Conservation (phyloP, 2,113 vertebrate species). For the Erinaceus europaeus region DNA sequence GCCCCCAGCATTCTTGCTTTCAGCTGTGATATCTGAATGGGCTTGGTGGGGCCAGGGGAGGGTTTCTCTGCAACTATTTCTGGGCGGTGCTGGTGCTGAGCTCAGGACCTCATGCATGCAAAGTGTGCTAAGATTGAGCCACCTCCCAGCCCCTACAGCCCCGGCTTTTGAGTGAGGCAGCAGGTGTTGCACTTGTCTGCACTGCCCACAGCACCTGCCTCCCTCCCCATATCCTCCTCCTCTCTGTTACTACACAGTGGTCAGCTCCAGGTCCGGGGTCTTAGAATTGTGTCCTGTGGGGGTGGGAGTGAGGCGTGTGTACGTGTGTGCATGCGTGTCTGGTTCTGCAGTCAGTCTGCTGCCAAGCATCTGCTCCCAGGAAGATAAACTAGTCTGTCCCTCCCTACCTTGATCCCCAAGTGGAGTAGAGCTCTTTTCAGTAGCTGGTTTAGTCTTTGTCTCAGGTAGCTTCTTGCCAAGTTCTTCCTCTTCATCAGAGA, state of each 20-base stretch:
- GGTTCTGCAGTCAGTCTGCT: background rate
- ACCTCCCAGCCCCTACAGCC: background rate
- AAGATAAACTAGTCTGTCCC: background rate
- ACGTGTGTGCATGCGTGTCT: no score
- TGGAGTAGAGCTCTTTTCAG: background rate
- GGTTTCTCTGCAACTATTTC: no score
- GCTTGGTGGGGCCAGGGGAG: no score
- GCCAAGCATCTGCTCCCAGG: no score
- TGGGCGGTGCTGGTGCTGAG: no score
- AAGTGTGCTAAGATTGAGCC: no score
- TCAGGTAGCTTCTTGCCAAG: conserved; percentile 48
- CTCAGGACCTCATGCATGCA: no score
- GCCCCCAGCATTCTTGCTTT: background rate
- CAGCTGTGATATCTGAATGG: rapidly evolving
- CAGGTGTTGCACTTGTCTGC: background rate
- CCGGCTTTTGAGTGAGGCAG: background rate
- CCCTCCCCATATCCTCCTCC: no score
- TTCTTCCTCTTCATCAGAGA: conserved; percentile 82
- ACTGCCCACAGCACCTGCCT: rapidly evolving
- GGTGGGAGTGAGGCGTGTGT: no score
- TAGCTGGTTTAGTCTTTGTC: conserved; percentile 11
- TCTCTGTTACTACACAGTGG: no score
- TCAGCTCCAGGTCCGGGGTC: no score
- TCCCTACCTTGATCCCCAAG: conserved; percentile 74
- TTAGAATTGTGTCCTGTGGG: no score